phyloP scores from a whole-genome alignment of 2,888 invertebrate species.

The Gastracanthus pulcherrimus region DNA sequence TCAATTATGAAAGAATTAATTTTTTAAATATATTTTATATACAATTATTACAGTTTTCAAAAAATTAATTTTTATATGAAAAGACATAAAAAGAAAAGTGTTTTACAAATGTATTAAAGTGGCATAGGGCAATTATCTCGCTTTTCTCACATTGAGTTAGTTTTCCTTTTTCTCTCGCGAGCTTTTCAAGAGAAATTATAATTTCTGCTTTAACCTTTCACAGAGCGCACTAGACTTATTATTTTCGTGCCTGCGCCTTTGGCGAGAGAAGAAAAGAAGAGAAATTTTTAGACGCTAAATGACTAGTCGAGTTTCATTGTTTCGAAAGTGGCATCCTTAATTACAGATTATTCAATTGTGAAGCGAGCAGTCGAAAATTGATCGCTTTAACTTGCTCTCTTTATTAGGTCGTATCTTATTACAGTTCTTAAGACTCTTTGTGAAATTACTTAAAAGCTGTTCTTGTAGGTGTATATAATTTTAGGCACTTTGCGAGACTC shows the following conservation, averaged over 20 bases:
- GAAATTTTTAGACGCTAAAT: constrained; percentile 43
- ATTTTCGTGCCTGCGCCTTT: constrained; percentile 21
- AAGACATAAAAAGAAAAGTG: too few relatives aligned
- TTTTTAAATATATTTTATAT: too few relatives aligned
- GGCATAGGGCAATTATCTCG: not conserved
- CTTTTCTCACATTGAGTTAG: not conserved
- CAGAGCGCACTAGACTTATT: not conserved
- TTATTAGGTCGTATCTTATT: not conserved
- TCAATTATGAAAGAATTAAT: too few relatives aligned
- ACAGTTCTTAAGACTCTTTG: not conserved
- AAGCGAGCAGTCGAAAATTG: constrained; percentile 13
- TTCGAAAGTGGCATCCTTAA: constrained; percentile 48
- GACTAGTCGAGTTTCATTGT: constrained; percentile 47
- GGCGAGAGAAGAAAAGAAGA: constrained; percentile 4
- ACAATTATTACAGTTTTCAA: too few relatives aligned
- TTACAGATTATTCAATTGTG: constrained; percentile 42
- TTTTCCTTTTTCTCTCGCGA: not conserved
- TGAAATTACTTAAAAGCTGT: not conserved
- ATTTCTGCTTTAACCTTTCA: constrained; percentile 34
- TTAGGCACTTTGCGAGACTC: too few relatives aligned
- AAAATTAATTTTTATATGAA: too few relatives aligned
- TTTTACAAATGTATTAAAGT: not conserved
- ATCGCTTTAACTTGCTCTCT: not conserved
- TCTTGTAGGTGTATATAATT: too few relatives aligned
- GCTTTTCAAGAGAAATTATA: constrained; percentile 12